phyloP scores from a whole-genome alignment of 2,113 vertebrate genomes.

The Chaetura pelagica region DNA sequence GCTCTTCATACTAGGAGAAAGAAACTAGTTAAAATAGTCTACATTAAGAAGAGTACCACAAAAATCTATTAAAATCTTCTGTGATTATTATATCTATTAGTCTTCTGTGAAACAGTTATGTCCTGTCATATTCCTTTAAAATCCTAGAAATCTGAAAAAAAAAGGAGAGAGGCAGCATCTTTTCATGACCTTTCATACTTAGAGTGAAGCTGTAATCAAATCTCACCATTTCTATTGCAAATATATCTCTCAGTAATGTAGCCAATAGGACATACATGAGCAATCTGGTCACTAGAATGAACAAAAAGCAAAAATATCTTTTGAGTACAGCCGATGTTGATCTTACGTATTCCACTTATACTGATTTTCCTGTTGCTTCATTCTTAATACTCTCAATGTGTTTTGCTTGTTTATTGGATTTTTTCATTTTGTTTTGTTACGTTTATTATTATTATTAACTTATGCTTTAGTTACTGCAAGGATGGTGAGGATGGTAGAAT shows the following conservation, averaged over 20 bases:
- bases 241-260: background rate
- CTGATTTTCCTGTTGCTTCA: background rate
- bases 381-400: background rate
- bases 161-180: background rate
- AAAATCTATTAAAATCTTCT: background rate
- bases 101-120: background rate
- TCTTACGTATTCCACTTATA: background rate
- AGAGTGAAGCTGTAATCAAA: background rate
- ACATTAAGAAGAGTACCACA: background rate
- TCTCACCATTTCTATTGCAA: background rate
- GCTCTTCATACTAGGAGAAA: background rate
- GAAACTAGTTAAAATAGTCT: background rate
- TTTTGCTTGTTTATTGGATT: background rate
- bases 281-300: background rate
- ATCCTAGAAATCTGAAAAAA: background rate
- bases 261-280: background rate
- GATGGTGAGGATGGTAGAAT: background rate
- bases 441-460: background rate
- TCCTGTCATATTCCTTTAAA: background rate
- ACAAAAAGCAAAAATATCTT: background rate
- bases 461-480: background rate
- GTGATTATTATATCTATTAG: too few relatives aligned
- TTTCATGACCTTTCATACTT: background rate
- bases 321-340: background rate
- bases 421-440: too few relatives aligned